Conservation (phyloP, 2,888 invertebrate genomes). For the Synergus itoensis region DNA sequence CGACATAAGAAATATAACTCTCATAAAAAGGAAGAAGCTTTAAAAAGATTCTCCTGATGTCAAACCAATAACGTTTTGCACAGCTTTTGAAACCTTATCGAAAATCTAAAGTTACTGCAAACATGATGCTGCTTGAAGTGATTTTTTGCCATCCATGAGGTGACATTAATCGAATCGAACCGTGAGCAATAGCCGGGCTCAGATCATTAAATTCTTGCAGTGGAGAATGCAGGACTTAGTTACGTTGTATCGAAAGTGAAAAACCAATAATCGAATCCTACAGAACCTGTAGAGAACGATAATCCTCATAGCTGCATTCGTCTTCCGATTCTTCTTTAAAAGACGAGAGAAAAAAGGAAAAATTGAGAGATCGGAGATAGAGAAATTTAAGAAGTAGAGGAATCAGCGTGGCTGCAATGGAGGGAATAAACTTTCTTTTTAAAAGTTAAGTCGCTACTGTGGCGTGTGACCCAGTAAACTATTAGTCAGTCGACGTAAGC, state of each 20-base stretch:
- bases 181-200: not conserved
- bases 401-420: not conserved
- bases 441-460: not conserved
- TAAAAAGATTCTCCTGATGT: not conserved
- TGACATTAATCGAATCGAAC: constrained; percentile 12
- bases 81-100: not conserved
- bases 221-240: not conserved
- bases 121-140: not conserved
- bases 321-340: constrained; percentile 1
- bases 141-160: not conserved
- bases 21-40: not conserved
- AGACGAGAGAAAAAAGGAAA: not conserved
- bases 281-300: constrained; percentile 4
- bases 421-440: constrained; percentile 7
- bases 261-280: constrained; percentile 20
- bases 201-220: constrained; percentile 19
- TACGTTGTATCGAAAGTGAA: constrained; percentile 1
- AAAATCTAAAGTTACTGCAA: not conserved
- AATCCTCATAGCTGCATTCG: constrained; percentile 18
- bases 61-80: not conserved
- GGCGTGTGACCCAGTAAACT: constrained; percentile 10
- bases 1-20: not conserved
- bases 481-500: not conserved
- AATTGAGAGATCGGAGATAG: not conserved
- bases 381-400: constrained; percentile 6